These are phyloP conservation scores for Anthrax anthrax DNA, from an alignment of 2,888 invertebrate species.

Conservation along the genomic window DNA sequence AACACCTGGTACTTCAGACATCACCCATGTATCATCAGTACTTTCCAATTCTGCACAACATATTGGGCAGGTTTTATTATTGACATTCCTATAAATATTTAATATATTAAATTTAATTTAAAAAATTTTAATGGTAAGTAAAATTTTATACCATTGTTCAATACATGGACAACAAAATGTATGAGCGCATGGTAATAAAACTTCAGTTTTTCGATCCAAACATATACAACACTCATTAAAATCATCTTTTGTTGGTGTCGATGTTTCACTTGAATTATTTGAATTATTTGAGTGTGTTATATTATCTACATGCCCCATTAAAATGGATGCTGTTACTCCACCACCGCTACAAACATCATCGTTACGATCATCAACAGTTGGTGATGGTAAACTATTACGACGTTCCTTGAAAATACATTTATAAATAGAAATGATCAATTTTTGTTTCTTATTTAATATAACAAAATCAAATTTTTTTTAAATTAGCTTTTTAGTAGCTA, in stretches of 20 bases:
- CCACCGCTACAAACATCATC: no score
- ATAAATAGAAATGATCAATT: neutral
- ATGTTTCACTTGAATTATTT: neutral
- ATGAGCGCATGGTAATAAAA: slow-evolving; percentile 54
- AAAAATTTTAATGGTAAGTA: no score
- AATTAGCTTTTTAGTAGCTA: no score
- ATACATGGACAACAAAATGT: slow-evolving; percentile 56
- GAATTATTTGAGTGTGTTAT: slow-evolving; percentile 13
- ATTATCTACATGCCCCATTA: slow-evolving; percentile 29
- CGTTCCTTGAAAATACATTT: slow-evolving; percentile 1
- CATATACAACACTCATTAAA: slow-evolving; percentile 55
- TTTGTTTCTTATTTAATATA: no score
- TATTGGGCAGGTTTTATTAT: slow-evolving; percentile 53
- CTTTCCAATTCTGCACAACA: slow-evolving; percentile 48
- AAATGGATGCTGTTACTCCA: slow-evolving; percentile 27
- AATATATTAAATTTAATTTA: neutral
- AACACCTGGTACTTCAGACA: slow-evolving; percentile 45
- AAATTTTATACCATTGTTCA: slow-evolving; percentile 46
- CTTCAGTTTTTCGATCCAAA: slow-evolving; percentile 51
- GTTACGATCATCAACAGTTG: neutral
- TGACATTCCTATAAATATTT: slow-evolving; percentile 41
- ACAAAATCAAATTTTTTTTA: no score
- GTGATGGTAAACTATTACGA: slow-evolving; percentile 1
- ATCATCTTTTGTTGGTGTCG: neutral
- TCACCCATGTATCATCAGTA: slow-evolving; percentile 49